Evolutionary conservation across 2,113 vertebrate genomes (phyloP).

Genomic region (Plotosus lineatus): DNA sequence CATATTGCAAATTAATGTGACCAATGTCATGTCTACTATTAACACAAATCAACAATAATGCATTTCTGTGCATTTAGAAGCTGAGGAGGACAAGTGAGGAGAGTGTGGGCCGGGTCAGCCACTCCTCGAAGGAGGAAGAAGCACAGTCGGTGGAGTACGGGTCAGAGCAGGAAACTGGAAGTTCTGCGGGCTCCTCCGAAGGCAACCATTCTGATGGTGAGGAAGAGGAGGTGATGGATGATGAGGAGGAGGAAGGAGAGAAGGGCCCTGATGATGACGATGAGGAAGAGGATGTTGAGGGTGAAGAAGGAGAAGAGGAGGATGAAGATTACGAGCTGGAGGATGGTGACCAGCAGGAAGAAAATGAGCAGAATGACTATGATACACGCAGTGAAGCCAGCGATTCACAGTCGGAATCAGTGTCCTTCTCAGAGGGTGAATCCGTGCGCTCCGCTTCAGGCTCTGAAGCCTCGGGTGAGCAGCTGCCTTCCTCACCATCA

Average conservation of each 20-base stretch:
- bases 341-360: slow-evolving; percentile 82
- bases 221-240: slow-evolving; percentile 72
- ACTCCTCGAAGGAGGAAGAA: slow-evolving; percentile 81
- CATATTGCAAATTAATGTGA: not conserved
- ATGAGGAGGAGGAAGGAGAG: slow-evolving; percentile 64
- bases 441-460: slow-evolving; percentile 87
- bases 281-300: slow-evolving; percentile 74
- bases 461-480: slow-evolving; percentile 89
- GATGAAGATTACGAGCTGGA: slow-evolving; percentile 85
- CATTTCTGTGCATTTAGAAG: slow-evolving; percentile 71
- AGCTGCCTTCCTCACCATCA: not conserved
- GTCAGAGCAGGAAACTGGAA: slow-evolving; percentile 85
- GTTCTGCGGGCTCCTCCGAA: slow-evolving; percentile 82
- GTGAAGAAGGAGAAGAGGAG: slow-evolving; percentile 78
- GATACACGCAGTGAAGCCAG: slow-evolving; percentile 96
- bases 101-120: slow-evolving; percentile 74
- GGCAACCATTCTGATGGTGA: slow-evolving; percentile 76
- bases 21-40: too few relatives aligned
- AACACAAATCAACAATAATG: too few relatives aligned
- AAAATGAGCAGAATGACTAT: slow-evolving; percentile 82
- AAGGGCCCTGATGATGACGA: slow-evolving; percentile 63
- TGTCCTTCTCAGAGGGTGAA: slow-evolving; percentile 90
- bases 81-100: slow-evolving; percentile 76
- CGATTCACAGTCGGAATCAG: slow-evolving; percentile 91
- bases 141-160: slow-evolving; percentile 88